Evolutionary conservation across 2,113 vertebrate species (phyloP), one percentile per base, ranked within the genome.

Genomic region (Pteropus alecto): DNA sequence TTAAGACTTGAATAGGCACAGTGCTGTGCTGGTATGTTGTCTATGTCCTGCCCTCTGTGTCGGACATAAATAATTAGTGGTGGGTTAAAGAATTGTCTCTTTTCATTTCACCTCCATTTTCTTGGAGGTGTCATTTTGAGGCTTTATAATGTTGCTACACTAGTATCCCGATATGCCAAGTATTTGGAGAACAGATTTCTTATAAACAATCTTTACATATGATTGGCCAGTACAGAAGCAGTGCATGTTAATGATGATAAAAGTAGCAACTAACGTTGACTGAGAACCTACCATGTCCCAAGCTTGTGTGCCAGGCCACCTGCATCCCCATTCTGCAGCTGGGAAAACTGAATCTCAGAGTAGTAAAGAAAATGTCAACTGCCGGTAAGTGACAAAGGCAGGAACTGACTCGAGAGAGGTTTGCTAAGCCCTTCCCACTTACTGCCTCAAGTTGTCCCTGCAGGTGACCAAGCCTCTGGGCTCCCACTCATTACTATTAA

Each of bases 311-410:
- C 35, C 26, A 16, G 84, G 21, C 35, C 83, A 38, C 13, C 28
- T 28, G 21, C 48, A 35, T 56, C 51, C 33, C 28, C 60, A 7
- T 58, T 84, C 81, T 92, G 51, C 35, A 94, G 35, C 51, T 93
- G 58, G 63, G 41, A 63, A 92, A 90, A 82, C 67, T 21, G 77
- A 84, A 87, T 58, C 43, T 89, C 65, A 10, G n/a, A 74, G 21
- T 33, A 18, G 35, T 30, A 60, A 90, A 84, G 54, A 79, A 33
- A 92, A 28, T 51, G 54, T 46, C 38, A 38, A 35, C 33, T 28
- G 18, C 71, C 43, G 33, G 18, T 58, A 67, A 65, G 2, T 65
- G 83, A 15, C 58, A 41, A 43, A 74, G 28, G 58, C 54, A 68
- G 73, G 35, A 35, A 60, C 0, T 38, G 35, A 71, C 4, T 90